Evolutionary conservation across 1,140 invertebrate species (phyloP).

Genomic region (Halyomorpha halys): DNA sequence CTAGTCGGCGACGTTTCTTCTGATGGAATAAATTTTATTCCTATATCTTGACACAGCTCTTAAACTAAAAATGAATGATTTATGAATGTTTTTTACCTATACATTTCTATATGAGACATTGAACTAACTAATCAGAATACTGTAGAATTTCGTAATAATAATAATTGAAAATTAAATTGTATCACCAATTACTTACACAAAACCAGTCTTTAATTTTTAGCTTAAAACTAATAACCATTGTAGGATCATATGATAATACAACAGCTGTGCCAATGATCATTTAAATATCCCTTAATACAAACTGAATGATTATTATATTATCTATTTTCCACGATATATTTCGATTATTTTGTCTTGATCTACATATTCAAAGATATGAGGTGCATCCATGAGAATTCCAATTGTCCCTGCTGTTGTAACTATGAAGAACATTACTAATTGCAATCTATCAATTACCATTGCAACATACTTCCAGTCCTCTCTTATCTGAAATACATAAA

Average conservation of each 20-base stretch:
- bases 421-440: slow-evolving; percentile 94
- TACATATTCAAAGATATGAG: slow-evolving; percentile 97
- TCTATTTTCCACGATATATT: slow-evolving; percentile 78
- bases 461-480: slow-evolving; percentile 99
- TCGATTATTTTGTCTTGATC: slow-evolving; percentile 95
- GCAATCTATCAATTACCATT: slow-evolving; percentile 96
- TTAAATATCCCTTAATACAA: no score
- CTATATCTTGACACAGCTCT: no score
- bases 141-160: no score
- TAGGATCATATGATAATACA: no score
- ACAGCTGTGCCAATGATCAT: no score
- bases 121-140: no score
- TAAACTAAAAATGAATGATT: slow-evolving; percentile 3
- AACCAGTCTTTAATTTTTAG: slow-evolving; percentile 1
- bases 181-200: not conserved
- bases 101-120: not conserved
- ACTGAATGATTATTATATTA: not conserved
- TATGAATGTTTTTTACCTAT: not conserved
- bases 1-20: no score
- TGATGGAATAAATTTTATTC: no score
- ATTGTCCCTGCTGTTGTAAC: slow-evolving; percentile 92
- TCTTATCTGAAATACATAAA: slow-evolving; percentile 57
- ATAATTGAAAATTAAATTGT: not conserved
- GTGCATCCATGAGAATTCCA: slow-evolving; percentile 96
- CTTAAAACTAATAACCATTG: not conserved